phyloP scores from a whole-genome alignment of 2,888 invertebrate species.

The Harpalus rufipes region DNA sequence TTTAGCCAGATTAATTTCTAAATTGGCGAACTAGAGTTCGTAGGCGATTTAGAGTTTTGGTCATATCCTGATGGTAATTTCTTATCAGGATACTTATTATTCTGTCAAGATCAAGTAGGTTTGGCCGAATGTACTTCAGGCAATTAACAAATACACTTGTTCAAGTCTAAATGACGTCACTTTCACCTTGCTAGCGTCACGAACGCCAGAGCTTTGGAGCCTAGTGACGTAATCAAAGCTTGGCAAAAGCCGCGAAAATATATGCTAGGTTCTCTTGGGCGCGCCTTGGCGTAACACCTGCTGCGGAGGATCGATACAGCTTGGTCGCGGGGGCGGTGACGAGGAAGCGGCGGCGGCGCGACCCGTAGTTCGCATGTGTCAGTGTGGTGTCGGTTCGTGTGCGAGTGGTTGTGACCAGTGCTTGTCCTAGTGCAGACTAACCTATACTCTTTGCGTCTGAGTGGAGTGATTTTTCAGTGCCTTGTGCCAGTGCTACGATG shows the following conservation, averaged over 20 bases:
- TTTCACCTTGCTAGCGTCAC: no score
- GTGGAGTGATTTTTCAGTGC: slow-evolving; percentile 46
- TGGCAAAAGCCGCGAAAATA: slow-evolving; percentile 25
- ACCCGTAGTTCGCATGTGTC: slow-evolving; percentile 61
- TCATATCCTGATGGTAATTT: neutral
- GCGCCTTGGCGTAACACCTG: slow-evolving; percentile 24
- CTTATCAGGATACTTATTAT: no score
- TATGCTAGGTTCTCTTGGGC: slow-evolving; percentile 15
- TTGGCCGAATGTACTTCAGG: neutral
- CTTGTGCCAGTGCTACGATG: slow-evolving; percentile 45
- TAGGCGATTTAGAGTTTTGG: neutral
- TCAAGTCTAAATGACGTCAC: no score
- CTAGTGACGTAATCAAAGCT: no score
- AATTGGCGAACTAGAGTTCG: no score
- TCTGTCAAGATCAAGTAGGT: neutral
- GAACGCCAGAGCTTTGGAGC: no score
- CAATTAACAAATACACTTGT: no score
- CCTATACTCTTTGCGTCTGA: slow-evolving; percentile 12
- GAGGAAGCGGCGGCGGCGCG: slow-evolving; percentile 15
- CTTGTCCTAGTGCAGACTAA: slow-evolving; percentile 40
- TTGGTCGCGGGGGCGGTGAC: slow-evolving; percentile 35
- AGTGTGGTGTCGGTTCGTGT: slow-evolving; percentile 7
- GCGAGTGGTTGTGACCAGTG: slow-evolving; percentile 27
- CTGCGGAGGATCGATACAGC: slow-evolving; percentile 61
- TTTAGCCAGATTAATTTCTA: no score